phyloP scores from a whole-genome alignment of 2,113 vertebrate species.

The Thinocorus orbignyianus region DNA sequence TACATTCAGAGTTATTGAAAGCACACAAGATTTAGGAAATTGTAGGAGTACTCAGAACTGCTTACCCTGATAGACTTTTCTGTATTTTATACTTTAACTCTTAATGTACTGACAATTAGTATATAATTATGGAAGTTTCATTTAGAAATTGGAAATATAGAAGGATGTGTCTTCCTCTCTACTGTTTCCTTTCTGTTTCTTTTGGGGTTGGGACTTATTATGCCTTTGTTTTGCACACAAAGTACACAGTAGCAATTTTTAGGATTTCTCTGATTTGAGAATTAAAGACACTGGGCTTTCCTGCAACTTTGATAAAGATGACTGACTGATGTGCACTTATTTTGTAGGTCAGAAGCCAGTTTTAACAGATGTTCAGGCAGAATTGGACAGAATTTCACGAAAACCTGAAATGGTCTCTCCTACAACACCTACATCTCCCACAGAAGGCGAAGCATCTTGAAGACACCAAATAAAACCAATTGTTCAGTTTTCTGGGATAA shows the following conservation, averaged over 20 bases:
- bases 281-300: not conserved
- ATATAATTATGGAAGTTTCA: not conserved
- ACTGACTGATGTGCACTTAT: not conserved
- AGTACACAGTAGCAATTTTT: not conserved
- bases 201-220: not conserved
- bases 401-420: conserved; percentile 88
- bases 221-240: not conserved
- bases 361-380: conserved; percentile 95
- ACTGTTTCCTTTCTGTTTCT: not conserved
- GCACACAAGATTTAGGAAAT: not conserved
- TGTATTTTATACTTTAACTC: not conserved
- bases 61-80: not conserved
- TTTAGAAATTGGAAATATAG: not conserved
- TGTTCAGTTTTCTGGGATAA: conserved; percentile 72
- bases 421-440: conserved; percentile 83
- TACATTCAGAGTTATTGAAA: not conserved
- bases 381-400: conserved; percentile 95
- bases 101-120: not conserved
- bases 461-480: conserved; percentile 82
- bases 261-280: not conserved
- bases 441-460: conserved; percentile 94
- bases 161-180: not conserved
- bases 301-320: not conserved
- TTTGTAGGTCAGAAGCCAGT: conserved; percentile 91
- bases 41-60: not conserved